These are phyloP conservation scores for Eudorcas thomsonii DNA, from an alignment of 2,113 vertebrate genomes.

Conservation along the genomic window DNA sequence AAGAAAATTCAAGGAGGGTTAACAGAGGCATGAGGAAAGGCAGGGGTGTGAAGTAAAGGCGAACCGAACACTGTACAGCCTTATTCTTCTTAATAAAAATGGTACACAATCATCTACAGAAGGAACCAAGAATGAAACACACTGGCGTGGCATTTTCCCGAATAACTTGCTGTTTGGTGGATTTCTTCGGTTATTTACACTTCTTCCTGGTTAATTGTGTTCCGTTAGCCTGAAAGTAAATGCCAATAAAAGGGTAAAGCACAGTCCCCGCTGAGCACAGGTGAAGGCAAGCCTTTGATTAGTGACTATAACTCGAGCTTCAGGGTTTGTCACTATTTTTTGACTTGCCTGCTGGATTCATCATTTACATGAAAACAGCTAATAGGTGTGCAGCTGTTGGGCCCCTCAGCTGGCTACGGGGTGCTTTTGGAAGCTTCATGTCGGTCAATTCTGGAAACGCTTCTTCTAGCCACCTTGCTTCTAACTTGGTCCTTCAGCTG, in stretches of 20 bases:
- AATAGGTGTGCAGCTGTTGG: constrained; percentile 15
- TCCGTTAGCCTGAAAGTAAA: constrained; percentile 50
- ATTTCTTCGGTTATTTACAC: constrained; percentile 51
- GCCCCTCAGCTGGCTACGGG: constrained; percentile 26
- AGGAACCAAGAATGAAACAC: constrained; percentile 26
- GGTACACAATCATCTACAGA: background rate
- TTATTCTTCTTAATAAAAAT: constrained; percentile 27
- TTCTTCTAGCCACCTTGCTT: background rate
- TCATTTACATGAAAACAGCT: constrained; percentile 61
- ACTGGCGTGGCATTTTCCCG: background rate
- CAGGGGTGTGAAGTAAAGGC: background rate
- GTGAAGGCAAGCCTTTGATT: constrained; percentile 49
- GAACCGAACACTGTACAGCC: background rate
- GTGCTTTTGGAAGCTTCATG: constrained; percentile 12
- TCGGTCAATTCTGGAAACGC: constrained; percentile 41
- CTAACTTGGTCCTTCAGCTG: background rate
- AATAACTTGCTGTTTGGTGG: constrained; percentile 37
- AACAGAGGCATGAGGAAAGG: background rate
- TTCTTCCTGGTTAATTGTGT: constrained; percentile 55
- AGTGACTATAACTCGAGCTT: constrained; percentile 18
- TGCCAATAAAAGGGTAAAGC: constrained; percentile 44
- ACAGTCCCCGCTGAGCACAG: constrained; percentile 42
- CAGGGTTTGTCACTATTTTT: constrained; percentile 58
- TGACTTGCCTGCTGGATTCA: constrained; percentile 50
- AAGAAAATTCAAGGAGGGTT: background rate